Base-by-base conservation (phyloP, 1,140 invertebrate genomes). In the Episyrphus balteatus region DNA sequence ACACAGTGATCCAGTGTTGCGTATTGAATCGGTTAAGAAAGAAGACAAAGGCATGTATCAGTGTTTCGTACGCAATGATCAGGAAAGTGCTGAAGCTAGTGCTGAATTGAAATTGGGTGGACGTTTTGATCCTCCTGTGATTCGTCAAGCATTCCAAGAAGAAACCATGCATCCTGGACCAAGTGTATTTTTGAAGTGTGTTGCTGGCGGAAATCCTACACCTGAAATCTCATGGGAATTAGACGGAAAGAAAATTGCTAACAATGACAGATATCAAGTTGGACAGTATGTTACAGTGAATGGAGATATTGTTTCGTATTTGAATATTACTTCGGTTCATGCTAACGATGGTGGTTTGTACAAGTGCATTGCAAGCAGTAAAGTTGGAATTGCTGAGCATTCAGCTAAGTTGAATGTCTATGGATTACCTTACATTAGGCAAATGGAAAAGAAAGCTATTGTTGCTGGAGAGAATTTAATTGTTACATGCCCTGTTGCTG, bases 11-110 rank as follows among this genome's bases (percentile, higher is more conserved):
- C 75, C 83, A 1, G 76, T 84, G 38, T 69, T 95, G 14, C 80
- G 84, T 44, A 92, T 97, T 57, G 85, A 89, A 53, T 83, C 84
- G 5, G 90, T 98, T 0, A 85, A 88, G 66, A 89, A 94, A 58
- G 87, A 93, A 70, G 92, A 97, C 66, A 91, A 90, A 62, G 93
- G 92, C 65, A 96, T 97, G 92, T 98, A 96, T 64, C 92, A 97
- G 59, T 97, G 93, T 64, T 92, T 96, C 62, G 87, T 93, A 31
- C 76, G 86, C 40, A 95, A 95, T 63, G 90, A 94, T 60, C 87
- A 92, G 66, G 91, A 95, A 70, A 92, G 86, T 55, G 89, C 88
- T 1, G 90, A 95, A 61, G 88, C 88, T 1, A 90, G 87, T 42
- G 88, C 87, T 34, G 90, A 96, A 75, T 71, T 97, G 15, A 89